Evolutionary conservation across 1,140 invertebrate genomes (phyloP).

Genomic region (Aphidius ervi): DNA sequence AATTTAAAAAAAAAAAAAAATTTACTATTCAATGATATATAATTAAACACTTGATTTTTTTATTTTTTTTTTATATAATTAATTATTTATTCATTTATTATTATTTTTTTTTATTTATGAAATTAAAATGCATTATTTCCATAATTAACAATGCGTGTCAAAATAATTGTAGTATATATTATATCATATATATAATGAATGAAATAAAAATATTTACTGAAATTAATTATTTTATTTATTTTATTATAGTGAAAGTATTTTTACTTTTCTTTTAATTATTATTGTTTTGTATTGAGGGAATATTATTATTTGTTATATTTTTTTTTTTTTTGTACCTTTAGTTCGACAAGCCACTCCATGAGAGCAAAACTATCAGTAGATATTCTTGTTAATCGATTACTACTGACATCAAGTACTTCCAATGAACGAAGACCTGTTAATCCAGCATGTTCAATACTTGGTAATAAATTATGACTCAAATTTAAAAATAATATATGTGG

Average conservation of each 20-base stretch:
- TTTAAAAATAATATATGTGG: constrained; percentile 77
- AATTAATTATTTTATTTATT: constrained; percentile 20
- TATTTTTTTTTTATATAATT: not conserved
- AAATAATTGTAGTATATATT: constrained; percentile 19
- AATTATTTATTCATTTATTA: constrained; percentile 19
- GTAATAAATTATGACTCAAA: constrained; percentile 73
- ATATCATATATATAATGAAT: constrained; percentile 1
- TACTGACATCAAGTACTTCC: constrained; percentile 76
- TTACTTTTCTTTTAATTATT: not conserved
- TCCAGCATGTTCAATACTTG: constrained; percentile 67
- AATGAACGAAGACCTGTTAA: constrained; percentile 67
- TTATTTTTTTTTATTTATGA: constrained; percentile 1
- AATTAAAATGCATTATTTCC: constrained; percentile 20
- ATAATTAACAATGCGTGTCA: constrained; percentile 26
- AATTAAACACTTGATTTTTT: too few species aligned
- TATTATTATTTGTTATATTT: not conserved
- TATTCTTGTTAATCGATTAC: constrained; percentile 70
- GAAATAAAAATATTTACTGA: constrained; percentile 1
- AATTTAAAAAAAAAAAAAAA: too few species aligned
- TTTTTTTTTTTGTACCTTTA: constrained; percentile 57
- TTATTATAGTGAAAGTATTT: constrained; percentile 5
- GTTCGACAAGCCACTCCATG: constrained; percentile 80
- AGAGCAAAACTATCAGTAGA: constrained; percentile 59
- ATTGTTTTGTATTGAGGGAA: not conserved
- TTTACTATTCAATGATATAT: too few species aligned